Evolutionary conservation across 1,140 invertebrate genomes (phyloP), one percentile per base, ranked within the genome.

Genomic region (Apis florea): DNA sequence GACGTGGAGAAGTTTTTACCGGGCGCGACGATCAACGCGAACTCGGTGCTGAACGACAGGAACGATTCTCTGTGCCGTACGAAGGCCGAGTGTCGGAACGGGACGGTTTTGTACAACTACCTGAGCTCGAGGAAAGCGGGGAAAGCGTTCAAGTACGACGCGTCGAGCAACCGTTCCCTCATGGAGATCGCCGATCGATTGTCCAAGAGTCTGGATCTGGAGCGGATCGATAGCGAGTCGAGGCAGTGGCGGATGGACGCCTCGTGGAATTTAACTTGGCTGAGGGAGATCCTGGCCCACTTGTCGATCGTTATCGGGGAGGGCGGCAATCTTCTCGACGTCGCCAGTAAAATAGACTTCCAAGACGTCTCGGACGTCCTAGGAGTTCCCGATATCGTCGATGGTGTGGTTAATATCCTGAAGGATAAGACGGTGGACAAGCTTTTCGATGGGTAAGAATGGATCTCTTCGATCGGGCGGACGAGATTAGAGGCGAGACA

Each of bases 351-450:
- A 89, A 91, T 93, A 67, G 92, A 93, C 90, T 92, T 93, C 69
- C 71, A 91, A 17, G 86, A 93, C 75, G 83, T 91, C 47, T 92
- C 91, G 10, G 88, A 90, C 47, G 56, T 89, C 24, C 89, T 93
- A 1, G 91, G 88, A 0, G 85, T 89, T 31, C 91, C 92, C 11
- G 92, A 93, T 79, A 40, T 93, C 10, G 85, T 88, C 40, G 92
- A 93, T 40, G 91, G 90, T 11, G 85, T 93, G 17, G 69, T 93
- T 49, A 90, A 89, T 84, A 83, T 93, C 56, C 66, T 93, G 9
- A 89, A 90, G 72, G 93, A 94, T 83, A 91, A 92, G 84, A 92
- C 92, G n/a, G 90, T 95, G 11, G 93, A 93, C 67, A 92, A 94
- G 86, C 78, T 92, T 26, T 93, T 94, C 71, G 87, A 94, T 15